Conservation (phyloP, 2,888 invertebrate genomes). For the Sepioteuthis lessoniana region DNA sequence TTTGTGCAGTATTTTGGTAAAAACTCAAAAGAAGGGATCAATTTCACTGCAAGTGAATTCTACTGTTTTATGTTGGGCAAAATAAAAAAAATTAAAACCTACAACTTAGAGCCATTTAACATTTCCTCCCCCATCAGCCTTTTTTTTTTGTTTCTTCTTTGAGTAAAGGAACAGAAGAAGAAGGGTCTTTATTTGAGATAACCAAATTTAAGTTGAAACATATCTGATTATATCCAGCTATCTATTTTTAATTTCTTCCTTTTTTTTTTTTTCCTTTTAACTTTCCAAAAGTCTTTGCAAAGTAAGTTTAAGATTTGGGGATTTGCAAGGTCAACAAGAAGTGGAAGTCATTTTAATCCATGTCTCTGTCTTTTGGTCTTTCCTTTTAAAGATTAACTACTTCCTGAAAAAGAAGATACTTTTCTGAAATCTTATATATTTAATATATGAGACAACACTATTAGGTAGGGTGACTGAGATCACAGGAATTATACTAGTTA, state of each 20-base stretch:
- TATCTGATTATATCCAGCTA: background rate
- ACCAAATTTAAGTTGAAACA: slow-evolving; percentile 1
- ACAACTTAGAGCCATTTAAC: slow-evolving; percentile 8
- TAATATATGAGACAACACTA: no score
- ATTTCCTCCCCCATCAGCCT: background rate
- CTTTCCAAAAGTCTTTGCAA: slow-evolving; percentile 9
- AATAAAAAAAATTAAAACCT: background rate
- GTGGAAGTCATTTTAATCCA: slow-evolving; percentile 33
- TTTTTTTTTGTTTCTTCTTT: background rate
- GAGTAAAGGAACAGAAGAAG: background rate
- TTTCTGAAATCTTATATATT: background rate
- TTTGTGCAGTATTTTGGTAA: slow-evolving; percentile 25
- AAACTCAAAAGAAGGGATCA: slow-evolving; percentile 7
- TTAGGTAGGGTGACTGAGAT: no score
- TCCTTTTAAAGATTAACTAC: slow-evolving; percentile 16
- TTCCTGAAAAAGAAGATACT: background rate
- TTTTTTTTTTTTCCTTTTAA: background rate
- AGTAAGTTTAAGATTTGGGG: background rate
- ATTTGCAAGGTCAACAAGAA: slow-evolving; percentile 33
- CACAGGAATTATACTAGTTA: no score
- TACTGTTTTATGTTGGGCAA: slow-evolving; percentile 8
- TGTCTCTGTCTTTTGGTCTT: background rate
- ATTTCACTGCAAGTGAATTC: slow-evolving; percentile 10
- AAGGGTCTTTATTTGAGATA: background rate
- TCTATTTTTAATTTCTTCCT: background rate